These are phyloP conservation scores for Drosophila sechellia DNA, from an alignment of 1,140 invertebrate species.

Conservation along the genomic window DNA sequence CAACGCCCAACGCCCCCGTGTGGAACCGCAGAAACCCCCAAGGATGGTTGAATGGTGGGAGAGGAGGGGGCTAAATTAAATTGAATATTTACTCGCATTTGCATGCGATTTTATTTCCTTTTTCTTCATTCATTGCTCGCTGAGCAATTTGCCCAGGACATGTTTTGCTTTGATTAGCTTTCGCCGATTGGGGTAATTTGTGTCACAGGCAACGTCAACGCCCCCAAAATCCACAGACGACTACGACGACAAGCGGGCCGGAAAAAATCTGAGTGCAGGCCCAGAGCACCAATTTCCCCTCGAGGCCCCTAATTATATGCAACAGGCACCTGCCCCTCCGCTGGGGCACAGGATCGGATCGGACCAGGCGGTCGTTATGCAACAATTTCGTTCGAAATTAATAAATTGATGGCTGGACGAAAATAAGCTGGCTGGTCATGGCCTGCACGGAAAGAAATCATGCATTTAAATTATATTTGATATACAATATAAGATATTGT, in stretches of 20 bases:
- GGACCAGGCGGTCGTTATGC: slow-evolving; percentile 45
- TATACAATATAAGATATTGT: too few species aligned
- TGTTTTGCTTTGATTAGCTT: slow-evolving; percentile 79
- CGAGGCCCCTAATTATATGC: slow-evolving; percentile 71
- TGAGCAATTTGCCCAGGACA: slow-evolving; percentile 65
- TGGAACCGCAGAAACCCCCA: slow-evolving; percentile 52
- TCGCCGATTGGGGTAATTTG: slow-evolving; percentile 69
- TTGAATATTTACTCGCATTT: slow-evolving; percentile 83
- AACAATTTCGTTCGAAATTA: slow-evolving; percentile 78
- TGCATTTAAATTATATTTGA: too few species aligned
- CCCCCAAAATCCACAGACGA: slow-evolving; percentile 25
- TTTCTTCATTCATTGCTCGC: slow-evolving; percentile 28
- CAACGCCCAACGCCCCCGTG: slow-evolving; percentile 49
- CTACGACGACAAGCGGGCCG: neutral
- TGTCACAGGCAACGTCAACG: slow-evolving; percentile 72
- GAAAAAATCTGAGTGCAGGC: slow-evolving; percentile 37
- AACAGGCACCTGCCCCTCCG: slow-evolving; percentile 57
- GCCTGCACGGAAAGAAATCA: slow-evolving; percentile 11
- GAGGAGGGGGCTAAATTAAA: slow-evolving; percentile 60
- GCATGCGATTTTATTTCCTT: slow-evolving; percentile 66
- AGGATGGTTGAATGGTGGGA: neutral
- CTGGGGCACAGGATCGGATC: neutral
- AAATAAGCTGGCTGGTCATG: slow-evolving; percentile 42
- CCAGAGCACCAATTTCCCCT: slow-evolving; percentile 44
- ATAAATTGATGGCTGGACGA: slow-evolving; percentile 75